These are phyloP conservation scores for Girardia tigrina DNA, from an alignment of 2,888 invertebrate genomes.

Conservation along the genomic window DNA sequence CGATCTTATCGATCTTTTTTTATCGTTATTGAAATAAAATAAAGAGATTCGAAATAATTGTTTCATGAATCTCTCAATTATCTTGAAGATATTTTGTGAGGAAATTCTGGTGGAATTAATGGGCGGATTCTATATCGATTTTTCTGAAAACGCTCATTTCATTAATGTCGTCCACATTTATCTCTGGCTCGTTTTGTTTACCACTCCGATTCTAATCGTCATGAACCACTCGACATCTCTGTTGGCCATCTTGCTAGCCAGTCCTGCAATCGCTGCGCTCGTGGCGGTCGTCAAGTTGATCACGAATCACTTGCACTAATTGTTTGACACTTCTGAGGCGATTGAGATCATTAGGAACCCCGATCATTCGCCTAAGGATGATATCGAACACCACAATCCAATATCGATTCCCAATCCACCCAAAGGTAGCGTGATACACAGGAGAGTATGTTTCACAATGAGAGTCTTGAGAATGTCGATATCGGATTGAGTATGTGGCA, in stretches of 20 bases:
- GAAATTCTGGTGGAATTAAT: no score
- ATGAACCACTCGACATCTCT: neutral
- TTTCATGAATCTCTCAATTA: no score
- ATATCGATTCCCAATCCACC: neutral
- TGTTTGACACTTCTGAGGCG: constrained; percentile 3
- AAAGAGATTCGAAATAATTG: no score
- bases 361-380: neutral
- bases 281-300: neutral
- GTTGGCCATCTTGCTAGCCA: neutral
- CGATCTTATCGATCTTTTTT: no score
- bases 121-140: no score
- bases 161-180: no score
- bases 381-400: neutral
- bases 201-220: no score
- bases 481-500: neutral
- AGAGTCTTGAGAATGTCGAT: neutral
- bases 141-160: no score
- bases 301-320: neutral
- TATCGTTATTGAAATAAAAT: no score
- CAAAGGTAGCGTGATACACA: neutral
- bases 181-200: no score
- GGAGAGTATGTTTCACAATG: constrained; percentile 19
- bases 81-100: no score
- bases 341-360: neutral
- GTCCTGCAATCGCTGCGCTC: neutral